phyloP scores from a whole-genome alignment of 2,113 vertebrate species.

The Archocentrus centrarchus region DNA sequence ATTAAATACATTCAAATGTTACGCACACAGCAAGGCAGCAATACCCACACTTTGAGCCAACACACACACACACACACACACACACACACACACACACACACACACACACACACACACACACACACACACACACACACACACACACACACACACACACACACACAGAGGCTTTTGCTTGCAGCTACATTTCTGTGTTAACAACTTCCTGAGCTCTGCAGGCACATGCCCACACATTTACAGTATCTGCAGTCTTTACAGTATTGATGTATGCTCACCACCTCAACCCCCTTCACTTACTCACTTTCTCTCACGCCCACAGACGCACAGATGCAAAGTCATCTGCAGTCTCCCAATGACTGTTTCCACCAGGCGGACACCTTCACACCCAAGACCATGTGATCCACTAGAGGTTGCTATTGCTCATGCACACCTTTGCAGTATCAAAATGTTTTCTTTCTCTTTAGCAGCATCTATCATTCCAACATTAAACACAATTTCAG shows the following conservation, averaged over 20 bases:
- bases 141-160: not conserved
- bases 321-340: not conserved
- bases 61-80: not conserved
- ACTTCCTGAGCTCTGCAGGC: conserved; percentile 36
- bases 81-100: not conserved
- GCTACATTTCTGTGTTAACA: conserved; percentile 32
- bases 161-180: not conserved
- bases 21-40: conserved; percentile 10
- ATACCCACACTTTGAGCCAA: not conserved
- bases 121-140: not conserved
- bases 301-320: not conserved
- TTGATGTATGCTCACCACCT: conserved; percentile 41
- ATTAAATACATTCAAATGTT: conserved; percentile 34
- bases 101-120: not conserved
- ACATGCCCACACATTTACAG: conserved; percentile 40
- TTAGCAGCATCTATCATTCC: not conserved
- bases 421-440: conserved; percentile 14
- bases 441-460: not conserved
- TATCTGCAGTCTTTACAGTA: conserved; percentile 34
- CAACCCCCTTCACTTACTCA: conserved; percentile 5
- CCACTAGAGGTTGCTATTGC: conserved; percentile 62
- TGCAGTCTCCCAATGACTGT: not conserved
- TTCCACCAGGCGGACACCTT: not conserved
- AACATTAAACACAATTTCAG: not conserved
- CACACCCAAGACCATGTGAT: conserved; percentile 18